phyloP scores from a whole-genome alignment of 2,113 vertebrate genomes.

The Theristicus caerulescens region DNA sequence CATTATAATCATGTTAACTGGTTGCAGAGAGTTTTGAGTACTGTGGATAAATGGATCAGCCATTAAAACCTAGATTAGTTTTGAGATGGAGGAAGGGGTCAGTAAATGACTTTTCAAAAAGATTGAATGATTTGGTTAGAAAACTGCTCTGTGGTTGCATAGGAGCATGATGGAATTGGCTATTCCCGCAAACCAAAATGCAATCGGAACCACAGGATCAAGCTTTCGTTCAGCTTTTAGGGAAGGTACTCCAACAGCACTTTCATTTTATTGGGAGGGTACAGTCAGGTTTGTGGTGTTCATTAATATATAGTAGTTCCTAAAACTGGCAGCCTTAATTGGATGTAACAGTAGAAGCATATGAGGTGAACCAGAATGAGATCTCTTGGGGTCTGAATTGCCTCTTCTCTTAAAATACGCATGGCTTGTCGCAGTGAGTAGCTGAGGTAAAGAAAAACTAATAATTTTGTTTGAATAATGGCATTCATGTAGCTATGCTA shows the following conservation, averaged over 20 bases:
- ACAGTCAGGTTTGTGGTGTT: background rate
- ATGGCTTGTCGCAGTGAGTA: background rate
- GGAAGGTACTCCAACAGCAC: background rate
- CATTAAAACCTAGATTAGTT: background rate
- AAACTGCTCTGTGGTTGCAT: background rate
- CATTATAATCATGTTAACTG: fast-evolving
- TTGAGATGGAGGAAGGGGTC: background rate
- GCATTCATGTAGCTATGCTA: background rate
- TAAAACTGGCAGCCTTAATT: background rate
- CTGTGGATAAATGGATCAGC: background rate
- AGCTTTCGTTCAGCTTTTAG: background rate
- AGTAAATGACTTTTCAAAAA: background rate
- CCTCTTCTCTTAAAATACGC: background rate
- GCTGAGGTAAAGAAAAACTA: background rate
- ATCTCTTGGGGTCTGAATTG: slow-evolving; percentile 2
- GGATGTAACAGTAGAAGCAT: background rate
- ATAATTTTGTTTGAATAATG: slow-evolving; percentile 19
- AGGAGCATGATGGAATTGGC: background rate
- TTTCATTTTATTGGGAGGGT: background rate
- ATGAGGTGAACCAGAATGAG: slow-evolving; percentile 27
- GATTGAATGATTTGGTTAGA: background rate
- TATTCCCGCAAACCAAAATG: background rate
- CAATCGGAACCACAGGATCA: background rate
- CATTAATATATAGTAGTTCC: background rate
- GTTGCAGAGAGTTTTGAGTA: background rate